phyloP scores from a whole-genome alignment of 2,888 invertebrate species.

The Diaperis boleti region DNA sequence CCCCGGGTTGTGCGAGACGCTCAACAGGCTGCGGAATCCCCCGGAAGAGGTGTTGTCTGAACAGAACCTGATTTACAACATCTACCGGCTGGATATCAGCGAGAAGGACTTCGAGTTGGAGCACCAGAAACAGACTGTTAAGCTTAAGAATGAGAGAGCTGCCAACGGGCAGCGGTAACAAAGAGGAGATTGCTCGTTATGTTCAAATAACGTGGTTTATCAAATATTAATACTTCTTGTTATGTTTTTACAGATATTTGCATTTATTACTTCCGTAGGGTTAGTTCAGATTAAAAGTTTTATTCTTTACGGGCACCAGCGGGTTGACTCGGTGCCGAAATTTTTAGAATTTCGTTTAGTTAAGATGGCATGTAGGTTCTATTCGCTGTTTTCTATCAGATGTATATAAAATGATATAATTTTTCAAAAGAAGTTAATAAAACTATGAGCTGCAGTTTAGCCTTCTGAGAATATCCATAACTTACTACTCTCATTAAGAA shows the following conservation, averaged over 20 bases:
- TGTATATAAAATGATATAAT: constrained; percentile 24
- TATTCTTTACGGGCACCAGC: constrained; percentile 28
- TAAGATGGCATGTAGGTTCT: constrained; percentile 13
- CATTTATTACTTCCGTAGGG: constrained; percentile 31
- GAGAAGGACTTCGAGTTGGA: constrained; percentile 93
- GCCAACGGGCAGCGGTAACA: constrained; percentile 36
- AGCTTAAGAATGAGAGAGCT: constrained; percentile 67
- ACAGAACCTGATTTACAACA: constrained; percentile 87
- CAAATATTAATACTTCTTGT: constrained; percentile 23
- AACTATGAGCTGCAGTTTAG: neutral
- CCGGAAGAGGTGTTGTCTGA: constrained; percentile 87
- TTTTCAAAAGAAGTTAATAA: constrained; percentile 25
- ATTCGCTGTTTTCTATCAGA: constrained; percentile 12
- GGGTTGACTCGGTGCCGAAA: constrained; percentile 37
- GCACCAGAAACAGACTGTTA: constrained; percentile 83
- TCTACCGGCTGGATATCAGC: constrained; percentile 74
- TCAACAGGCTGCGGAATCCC: constrained; percentile 88
- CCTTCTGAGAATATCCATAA: neutral
- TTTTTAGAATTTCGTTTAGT: constrained; percentile 7
- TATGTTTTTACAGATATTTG: constrained; percentile 32
- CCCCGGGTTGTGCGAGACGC: constrained; percentile 90
- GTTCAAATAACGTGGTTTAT: neutral
- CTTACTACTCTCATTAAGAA: neutral
- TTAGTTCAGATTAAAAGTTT: constrained; percentile 10
- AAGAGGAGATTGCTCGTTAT: neutral